A percentile compares a stretch with the other conserved stretches of the same genome.
Evolutionary conservation across 2,888 invertebrate species (phyloP).

Genomic region (Lasioglossum marginatum): DNA sequence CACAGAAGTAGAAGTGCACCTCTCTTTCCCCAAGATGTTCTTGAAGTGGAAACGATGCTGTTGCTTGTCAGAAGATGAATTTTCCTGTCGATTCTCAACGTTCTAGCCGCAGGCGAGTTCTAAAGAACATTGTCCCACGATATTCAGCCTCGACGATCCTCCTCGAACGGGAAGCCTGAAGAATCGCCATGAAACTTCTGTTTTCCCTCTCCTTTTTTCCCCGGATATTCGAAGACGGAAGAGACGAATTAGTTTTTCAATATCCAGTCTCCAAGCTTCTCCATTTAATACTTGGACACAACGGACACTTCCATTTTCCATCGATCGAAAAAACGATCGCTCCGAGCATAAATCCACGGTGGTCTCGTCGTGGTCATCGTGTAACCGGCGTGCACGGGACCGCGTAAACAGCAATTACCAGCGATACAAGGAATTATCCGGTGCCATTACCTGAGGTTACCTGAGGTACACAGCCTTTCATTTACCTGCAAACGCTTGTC

Average conservation of each 20-base stretch:
- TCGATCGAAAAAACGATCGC: conserved; percentile 18
- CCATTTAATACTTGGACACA: background rate
- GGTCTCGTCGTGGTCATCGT: conserved; percentile 20
- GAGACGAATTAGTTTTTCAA: conserved; percentile 26
- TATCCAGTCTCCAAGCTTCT: conserved; percentile 14
- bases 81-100: background rate
- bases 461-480: conserved; percentile 15
- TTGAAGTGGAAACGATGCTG: background rate
- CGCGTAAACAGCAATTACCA: conserved; percentile 51
- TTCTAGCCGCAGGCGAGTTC: background rate
- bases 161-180: background rate
- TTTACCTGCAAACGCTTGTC: conserved; percentile 35
- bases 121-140: background rate
- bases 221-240: conserved; percentile 20
- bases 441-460: conserved; percentile 21
- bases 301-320: background rate
- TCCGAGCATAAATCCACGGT: background rate
- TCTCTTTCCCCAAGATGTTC: background rate
- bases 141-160: background rate
- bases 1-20: background rate
- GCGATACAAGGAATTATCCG: conserved; percentile 49
- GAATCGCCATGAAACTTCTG: background rate
- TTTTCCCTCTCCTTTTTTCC: background rate
- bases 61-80: background rate
- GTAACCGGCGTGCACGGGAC: conserved; percentile 23